Evolutionary conservation across 2,113 vertebrate species (phyloP).

Genomic region (Hirundichthys speculiger): DNA sequence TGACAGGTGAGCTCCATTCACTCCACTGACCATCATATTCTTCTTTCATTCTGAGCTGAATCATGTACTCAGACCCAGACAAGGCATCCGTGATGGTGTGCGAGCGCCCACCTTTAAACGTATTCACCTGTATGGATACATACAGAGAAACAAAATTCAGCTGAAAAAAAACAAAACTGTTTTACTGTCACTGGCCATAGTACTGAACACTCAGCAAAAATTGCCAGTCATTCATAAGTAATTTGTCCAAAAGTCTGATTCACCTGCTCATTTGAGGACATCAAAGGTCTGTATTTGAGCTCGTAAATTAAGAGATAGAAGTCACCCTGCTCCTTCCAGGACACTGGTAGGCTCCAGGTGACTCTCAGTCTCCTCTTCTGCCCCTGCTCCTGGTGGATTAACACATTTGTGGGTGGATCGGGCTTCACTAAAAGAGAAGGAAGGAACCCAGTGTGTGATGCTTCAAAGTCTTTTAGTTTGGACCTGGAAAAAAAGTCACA

Average conservation of each 20-base stretch:
- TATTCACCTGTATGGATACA: constrained; percentile 7
- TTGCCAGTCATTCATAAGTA: too few species aligned
- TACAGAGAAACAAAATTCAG: background rate
- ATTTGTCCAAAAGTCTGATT: background rate
- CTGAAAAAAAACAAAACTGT: background rate
- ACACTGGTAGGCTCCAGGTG: constrained; percentile 66
- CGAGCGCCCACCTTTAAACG: accelerated
- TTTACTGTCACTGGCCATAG: too few species aligned
- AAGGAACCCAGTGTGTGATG: background rate
- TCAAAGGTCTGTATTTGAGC: constrained; percentile 65
- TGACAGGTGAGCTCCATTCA: constrained; percentile 68
- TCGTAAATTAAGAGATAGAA: constrained; percentile 66
- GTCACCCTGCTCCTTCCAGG: constrained; percentile 66
- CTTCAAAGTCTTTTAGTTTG: background rate
- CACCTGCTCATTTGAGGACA: constrained; percentile 46
- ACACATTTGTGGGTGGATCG: constrained; percentile 69
- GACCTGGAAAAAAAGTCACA: background rate
- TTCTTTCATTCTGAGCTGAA: constrained; percentile 66
- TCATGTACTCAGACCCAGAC: constrained; percentile 60
- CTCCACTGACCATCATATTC: constrained; percentile 77
- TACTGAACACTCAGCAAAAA: too few species aligned
- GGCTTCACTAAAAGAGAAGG: constrained; percentile 73
- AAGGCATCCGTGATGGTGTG: constrained; percentile 66
- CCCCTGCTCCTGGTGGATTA: constrained; percentile 36
- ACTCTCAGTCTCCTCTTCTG: constrained; percentile 52